Evolutionary conservation across 1,140 invertebrate species (phyloP), one percentile per base, ranked within the genome.

Genomic region (Luehdorfia chinensis): DNA sequence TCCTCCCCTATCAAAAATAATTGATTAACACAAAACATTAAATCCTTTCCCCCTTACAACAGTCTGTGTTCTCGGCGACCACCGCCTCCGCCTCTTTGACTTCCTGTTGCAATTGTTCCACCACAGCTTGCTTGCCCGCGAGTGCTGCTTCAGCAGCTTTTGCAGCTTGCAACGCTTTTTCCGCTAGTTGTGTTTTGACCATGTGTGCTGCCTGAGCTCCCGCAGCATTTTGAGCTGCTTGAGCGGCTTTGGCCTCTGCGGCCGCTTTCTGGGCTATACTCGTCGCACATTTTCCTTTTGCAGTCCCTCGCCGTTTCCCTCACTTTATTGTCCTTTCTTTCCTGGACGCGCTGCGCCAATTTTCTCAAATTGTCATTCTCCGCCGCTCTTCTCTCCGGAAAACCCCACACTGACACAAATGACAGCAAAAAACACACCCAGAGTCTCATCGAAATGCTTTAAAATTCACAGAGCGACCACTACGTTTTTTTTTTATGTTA

Each of bases 221-320:
- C 0, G 91, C 91, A 1, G 90, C 88, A 59, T 90, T 90, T 58
- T 92, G 91, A 0, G 91, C 91, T 47, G 91, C 91, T 11, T 90
- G 90, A 1, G 90, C 90, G 0, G 90, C 90, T 55, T 91, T 90
- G 0, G 90, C 90, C 61, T 91, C 90, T 15, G 88, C 88, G 0
- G 91, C 91, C 1, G 91, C 91, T 55, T 92, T 91, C 48, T 90
- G 89, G 0, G 91, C 91, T 52, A 92, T 91, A 59, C 78, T 90
- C 0, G 87, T 84, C 0, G 89, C 89, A 47, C 78, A 77, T 63
- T 86, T 84, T 9, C 68, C 61, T n/a, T 55, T 86, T 83, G 47
- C 83, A 86, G 18, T 86, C 79, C 9, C 78, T 55, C n/a, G 46
- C 39, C 4, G 61, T 32, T 53, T 73, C 76, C 47, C 72, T 54